Base-by-base conservation (phyloP, 1,140 invertebrate genomes). In the Scaptodrosophila lebanonensis region DNA sequence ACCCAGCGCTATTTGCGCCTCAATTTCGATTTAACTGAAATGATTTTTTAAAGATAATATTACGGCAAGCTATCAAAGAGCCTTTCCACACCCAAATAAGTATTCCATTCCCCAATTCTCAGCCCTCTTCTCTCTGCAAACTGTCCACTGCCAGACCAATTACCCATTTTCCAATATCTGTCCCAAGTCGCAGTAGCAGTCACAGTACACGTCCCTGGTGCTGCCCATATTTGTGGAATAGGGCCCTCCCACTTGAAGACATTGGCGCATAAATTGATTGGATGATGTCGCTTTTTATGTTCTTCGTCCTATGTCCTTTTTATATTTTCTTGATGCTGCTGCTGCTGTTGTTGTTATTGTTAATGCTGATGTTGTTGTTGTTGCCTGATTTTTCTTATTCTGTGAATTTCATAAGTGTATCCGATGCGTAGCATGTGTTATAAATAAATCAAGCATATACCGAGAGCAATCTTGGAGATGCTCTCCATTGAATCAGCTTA, bases 241-340 rank as follows among this genome's bases (percentile, higher is more conserved):
- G 15, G 38, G 44, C 44, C 51, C 65, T 50, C 60, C 75, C 73
- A 44, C 35, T 52, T 76, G 75, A 75, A 82, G 73, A 79, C 75
- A 79, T 53, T 79, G 73, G 64, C 73, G 73, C 73, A 79, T 79
- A 79, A 79, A 79, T 79, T 79, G 73, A 79, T 79, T 79, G 73
- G 73, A 79, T 79, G 73, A 79, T 79, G 73, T 79, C 73, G 73
- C 73, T 79, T 79, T 79, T 79, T 79, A 82, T 79, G 75, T 79
- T 75, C 69, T 79, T 72, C 72, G 71, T 56, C 36, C 58, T 49
- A n/a, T n/a, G n/a, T n/a, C n/a, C n/a, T n/a, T n/a, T 25, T 9
- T 13, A 27, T 42, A 49, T 54, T 53, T 35, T 63, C 51, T 17
- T 36, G 15, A 33, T 47, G 30, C 11, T 63, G 44, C 61, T 2